Conservation (phyloP, 2,113 vertebrate species). For the Silurus asotus region DNA sequence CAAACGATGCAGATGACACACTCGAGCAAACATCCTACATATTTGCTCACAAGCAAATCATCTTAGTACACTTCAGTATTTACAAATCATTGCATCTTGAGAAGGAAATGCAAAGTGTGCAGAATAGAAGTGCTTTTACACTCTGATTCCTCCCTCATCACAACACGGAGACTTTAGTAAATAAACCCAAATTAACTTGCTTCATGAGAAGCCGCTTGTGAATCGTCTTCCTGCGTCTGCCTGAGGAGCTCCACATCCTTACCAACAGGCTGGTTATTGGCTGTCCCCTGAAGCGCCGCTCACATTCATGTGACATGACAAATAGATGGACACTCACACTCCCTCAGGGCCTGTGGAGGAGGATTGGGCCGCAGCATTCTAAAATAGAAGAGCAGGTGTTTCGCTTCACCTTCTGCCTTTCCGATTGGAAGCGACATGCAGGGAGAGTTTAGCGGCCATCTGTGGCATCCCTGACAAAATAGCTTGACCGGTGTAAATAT, state of each 20-base stretch:
- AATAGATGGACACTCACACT: conserved; percentile 57
- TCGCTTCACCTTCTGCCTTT: conserved; percentile 18
- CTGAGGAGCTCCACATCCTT: conserved; percentile 17
- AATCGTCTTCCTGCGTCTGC: conserved; percentile 22
- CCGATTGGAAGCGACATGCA: conserved; percentile 45
- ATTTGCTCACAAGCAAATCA: neutral
- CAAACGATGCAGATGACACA: neutral
- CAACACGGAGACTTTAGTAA: conserved; percentile 59
- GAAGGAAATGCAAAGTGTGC: conserved; percentile 4
- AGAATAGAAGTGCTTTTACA: conserved; percentile 15
- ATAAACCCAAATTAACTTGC: conserved; percentile 61
- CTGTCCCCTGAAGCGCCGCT: conserved; percentile 59
- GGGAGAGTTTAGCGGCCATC: conserved; percentile 46
- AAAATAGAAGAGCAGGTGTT: conserved; percentile 45
- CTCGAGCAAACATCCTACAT: neutral
- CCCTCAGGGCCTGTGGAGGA: conserved; percentile 18
- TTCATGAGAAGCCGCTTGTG: conserved; percentile 53
- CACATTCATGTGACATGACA: conserved; percentile 69
- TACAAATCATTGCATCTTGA: neutral
- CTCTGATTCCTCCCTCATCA: conserved; percentile 47
- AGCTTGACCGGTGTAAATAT: conserved; percentile 52
- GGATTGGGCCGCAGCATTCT: conserved; percentile 46
- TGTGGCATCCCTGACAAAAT: conserved; percentile 41
- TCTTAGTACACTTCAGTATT: neutral
- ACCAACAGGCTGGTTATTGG: conserved; percentile 65